Evolutionary conservation across 2,113 vertebrate genomes (phyloP).

Genomic region (Haemorhous mexicanus): DNA sequence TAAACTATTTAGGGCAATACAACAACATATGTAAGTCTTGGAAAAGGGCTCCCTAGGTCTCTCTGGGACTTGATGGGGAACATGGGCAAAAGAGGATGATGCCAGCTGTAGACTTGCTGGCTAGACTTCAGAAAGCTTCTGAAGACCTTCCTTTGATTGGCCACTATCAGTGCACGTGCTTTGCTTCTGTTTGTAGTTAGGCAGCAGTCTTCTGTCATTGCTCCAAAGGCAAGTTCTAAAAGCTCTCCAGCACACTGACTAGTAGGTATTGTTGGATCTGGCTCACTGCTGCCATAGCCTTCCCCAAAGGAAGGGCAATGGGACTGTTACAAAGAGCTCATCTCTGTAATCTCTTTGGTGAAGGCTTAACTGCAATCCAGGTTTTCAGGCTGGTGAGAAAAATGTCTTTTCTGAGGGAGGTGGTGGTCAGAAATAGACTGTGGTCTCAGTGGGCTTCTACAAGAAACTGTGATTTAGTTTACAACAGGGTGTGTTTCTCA

Average conservation of each 20-base stretch:
- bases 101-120: not conserved
- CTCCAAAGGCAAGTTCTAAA: not conserved
- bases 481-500: not conserved
- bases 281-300: not conserved
- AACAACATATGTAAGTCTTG: not conserved
- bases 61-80: not conserved
- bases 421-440: not conserved
- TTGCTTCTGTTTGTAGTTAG: not conserved
- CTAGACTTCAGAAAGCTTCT: too few relatives aligned
- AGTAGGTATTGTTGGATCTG: not conserved
- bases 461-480: not conserved
- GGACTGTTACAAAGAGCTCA: not conserved
- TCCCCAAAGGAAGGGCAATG: not conserved
- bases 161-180: accelerated
- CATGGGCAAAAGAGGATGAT: accelerated
- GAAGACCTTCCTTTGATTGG: not conserved
- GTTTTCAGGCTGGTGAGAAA: not conserved
- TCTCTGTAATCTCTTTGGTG: not conserved
- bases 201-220: not conserved
- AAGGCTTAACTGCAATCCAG: not conserved
- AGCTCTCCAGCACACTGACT: not conserved
- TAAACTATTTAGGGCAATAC: too few relatives aligned
- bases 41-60: not conserved
- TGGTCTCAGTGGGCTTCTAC: not conserved
- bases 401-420: not conserved